Evolutionary conservation across 2,113 vertebrate species (phyloP), one percentile per base, ranked within the genome.

Genomic region (Neotoma lepida): DNA sequence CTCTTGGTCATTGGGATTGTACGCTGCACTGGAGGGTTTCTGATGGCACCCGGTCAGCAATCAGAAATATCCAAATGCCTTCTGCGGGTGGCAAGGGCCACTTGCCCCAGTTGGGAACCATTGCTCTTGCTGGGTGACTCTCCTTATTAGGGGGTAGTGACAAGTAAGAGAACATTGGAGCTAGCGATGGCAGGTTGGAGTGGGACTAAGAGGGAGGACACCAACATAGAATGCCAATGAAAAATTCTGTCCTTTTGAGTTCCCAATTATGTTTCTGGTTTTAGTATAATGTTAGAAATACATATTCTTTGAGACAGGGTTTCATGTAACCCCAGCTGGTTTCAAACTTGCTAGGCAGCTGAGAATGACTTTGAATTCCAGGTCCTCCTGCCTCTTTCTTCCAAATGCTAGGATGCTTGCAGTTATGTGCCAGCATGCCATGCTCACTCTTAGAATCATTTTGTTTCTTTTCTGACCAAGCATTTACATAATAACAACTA

Each of bases 381-480:
- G 81, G 2, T 66, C 61, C 28, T 35, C 44, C 35, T 68, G 30
- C 46, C 20, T 51, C 22, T 35, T 26, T 44, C 44, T 68, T 20
- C 84, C 33, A 68, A n/a, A 7, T 49, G 63, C 33, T 26, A 26
- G 46, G 84, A 70, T 51, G 64, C n/a, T 26, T 70, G 44, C 7
- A 41, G 66, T 4, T 30, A 28, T 39, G 35, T 6, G 15, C 35
- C 13, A 14, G 33, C 44, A 51, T 13, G 30, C 44, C 33, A n/a
- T 2, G 6, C 20, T n/a, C 14, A 24, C 30, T 51, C 6, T 68
- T 35, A 66, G 61, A 22, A 68, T n/a, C 33, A 15, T 33, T 86
- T 54, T 80, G 33, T 22, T 54, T 17, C 51, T 51, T 88, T 77
- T 90, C 86, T 74, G 49, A 82, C 15, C 44, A 90, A 93, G 81